phyloP scores from a whole-genome alignment of 2,888 invertebrate species.

The Drosophila nigritarsus region DNA sequence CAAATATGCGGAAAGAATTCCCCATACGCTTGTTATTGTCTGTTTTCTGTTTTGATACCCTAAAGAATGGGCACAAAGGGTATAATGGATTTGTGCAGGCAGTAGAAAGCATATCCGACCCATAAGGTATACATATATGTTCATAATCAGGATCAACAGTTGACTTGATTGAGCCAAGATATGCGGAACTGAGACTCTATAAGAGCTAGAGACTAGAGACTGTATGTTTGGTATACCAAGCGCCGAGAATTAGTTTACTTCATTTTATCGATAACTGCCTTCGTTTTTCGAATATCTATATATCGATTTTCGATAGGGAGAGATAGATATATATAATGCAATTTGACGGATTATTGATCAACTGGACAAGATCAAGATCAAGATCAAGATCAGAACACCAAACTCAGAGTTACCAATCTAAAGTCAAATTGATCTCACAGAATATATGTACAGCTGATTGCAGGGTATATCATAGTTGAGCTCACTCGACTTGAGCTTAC shows the following conservation, averaged over 20 bases:
- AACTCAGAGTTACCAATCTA: not conserved
- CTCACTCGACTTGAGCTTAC: not conserved
- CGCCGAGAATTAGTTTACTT: too few species aligned
- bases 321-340: not conserved
- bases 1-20: slow-evolving; percentile 81
- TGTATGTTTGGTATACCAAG: not conserved
- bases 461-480: not conserved
- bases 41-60: slow-evolving; percentile 16
- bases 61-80: not conserved
- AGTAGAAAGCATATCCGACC: not conserved
- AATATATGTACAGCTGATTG: not conserved
- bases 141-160: too few species aligned
- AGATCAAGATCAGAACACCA: not conserved
- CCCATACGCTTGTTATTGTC: slow-evolving; percentile 43
- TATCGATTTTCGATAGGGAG: not conserved
- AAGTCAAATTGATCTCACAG: not conserved
- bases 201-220: not conserved
- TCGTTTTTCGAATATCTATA: not conserved
- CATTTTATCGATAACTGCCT: not conserved
- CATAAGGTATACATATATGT: too few species aligned
- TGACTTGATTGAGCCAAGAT: too few species aligned
- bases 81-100: not conserved
- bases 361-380: not conserved
- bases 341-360: not conserved
- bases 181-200: too few species aligned